Evolutionary conservation across 2,113 vertebrate genomes (phyloP).

Genomic region (Casuarius casuarius): DNA sequence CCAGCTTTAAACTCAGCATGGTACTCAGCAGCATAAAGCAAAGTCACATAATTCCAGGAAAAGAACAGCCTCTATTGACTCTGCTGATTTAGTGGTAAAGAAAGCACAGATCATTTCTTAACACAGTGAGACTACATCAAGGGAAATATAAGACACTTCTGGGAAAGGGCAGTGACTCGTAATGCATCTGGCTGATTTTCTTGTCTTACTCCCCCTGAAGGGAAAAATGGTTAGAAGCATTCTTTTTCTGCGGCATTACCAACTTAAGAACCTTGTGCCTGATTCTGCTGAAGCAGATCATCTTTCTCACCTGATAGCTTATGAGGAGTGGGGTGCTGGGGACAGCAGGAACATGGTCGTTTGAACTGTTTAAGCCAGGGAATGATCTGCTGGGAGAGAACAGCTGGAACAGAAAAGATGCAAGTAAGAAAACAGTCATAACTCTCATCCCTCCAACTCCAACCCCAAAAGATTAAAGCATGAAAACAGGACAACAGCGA

Average conservation of each 20-base stretch:
- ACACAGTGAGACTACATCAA: fast-evolving
- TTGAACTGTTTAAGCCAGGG: constrained; percentile 83
- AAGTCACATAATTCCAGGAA: background rate
- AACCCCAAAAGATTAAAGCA: background rate
- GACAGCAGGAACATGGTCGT: constrained; percentile 79
- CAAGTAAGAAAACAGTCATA: background rate
- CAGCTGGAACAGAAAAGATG: constrained; percentile 78
- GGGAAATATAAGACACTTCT: background rate
- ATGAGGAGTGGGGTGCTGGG: constrained; percentile 85
- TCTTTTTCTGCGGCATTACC: background rate
- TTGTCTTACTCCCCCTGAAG: background rate
- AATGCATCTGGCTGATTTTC: background rate
- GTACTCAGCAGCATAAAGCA: background rate
- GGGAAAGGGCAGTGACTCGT: background rate
- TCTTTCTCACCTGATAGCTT: constrained; percentile 86
- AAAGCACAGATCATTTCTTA: background rate
- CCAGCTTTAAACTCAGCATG: background rate
- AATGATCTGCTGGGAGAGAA: constrained; percentile 79
- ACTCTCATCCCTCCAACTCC: background rate
- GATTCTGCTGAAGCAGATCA: fast-evolving
- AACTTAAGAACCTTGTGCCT: background rate
- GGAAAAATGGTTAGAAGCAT: background rate
- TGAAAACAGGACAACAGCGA: background rate
- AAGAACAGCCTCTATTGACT: background rate
- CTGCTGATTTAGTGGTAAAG: no score